These are phyloP conservation scores for Heterodera carotae DNA, from an alignment of 1,140 invertebrate genomes.

Conservation along the genomic window DNA sequence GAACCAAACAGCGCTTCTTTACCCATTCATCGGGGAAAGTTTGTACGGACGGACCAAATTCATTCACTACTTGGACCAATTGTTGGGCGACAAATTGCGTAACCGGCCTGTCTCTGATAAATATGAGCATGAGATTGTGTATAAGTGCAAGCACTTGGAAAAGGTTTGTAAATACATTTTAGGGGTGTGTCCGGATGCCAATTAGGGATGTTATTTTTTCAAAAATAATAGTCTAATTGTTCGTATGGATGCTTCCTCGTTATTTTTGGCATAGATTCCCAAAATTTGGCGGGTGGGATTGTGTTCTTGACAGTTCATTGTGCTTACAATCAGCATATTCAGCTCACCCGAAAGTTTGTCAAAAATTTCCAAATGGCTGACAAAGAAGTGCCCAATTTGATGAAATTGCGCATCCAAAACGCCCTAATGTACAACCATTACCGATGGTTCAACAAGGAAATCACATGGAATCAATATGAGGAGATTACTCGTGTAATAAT, in stretches of 20 bases:
- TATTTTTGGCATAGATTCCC: too few relatives aligned
- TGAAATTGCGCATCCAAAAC: constrained; percentile 19
- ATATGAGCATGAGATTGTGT: constrained; percentile 16
- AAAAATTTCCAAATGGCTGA: constrained; percentile 28
- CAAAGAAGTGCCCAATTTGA: constrained; percentile 26
- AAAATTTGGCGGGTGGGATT: too few relatives aligned
- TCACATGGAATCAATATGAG: constrained; percentile 23
- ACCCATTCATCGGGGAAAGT: constrained; percentile 30
- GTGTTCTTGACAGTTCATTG: too few relatives aligned
- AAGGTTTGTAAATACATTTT: constrained; percentile 6
- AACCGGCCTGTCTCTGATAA: not conserved
- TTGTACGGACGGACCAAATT: constrained; percentile 22
- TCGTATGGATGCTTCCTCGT: too few relatives aligned
- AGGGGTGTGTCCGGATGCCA: too few relatives aligned
- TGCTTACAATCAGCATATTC: too few relatives aligned
- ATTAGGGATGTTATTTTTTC: too few relatives aligned
- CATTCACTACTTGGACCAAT: constrained; percentile 30
- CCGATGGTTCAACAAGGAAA: not conserved
- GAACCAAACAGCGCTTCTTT: constrained; percentile 11
- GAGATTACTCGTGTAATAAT: constrained; percentile 29
- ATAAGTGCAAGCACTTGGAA: constrained; percentile 24
- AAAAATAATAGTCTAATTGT: too few relatives aligned
- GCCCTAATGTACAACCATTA: constrained; percentile 31
- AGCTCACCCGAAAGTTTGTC: not conserved
- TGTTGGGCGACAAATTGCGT: constrained; percentile 14